A percentile compares a stretch with the other conserved stretches of the same genome.
Conservation (phyloP, 2,113 vertebrate species). For the Cyanoliseus patagonus region DNA sequence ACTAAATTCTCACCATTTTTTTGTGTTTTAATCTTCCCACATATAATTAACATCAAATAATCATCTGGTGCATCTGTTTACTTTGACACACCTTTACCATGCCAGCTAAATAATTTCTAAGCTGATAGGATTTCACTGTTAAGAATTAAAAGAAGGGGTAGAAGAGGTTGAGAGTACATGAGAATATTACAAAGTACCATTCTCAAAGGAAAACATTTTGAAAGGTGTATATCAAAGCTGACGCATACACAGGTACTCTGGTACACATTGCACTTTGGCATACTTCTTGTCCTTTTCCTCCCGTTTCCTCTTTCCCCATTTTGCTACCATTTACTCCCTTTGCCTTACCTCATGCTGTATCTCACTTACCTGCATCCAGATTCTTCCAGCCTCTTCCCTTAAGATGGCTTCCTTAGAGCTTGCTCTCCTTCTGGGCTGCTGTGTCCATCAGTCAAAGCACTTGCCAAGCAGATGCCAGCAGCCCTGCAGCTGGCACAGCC, state of each 20-base stretch:
- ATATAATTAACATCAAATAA: background rate
- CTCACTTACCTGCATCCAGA: background rate
- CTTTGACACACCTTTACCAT: background rate
- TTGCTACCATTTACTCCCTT: background rate
- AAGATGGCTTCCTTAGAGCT: background rate
- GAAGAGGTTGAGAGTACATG: background rate
- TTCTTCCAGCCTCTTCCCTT: background rate
- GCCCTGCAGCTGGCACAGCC: background rate
- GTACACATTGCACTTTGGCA: background rate
- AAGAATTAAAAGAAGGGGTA: background rate
- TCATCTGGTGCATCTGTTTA: background rate
- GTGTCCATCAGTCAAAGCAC: background rate
- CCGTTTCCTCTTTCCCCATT: background rate
- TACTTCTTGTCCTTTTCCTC: background rate
- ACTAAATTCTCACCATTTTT: background rate
- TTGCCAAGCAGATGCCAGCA: background rate
- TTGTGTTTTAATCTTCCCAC: background rate
- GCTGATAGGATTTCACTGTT: background rate
- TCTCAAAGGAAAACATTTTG: background rate
- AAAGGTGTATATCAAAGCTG: background rate
- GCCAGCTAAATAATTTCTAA: background rate
- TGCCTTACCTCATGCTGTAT: background rate
- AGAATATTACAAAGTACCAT: background rate
- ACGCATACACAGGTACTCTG: background rate
- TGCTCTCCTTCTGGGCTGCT: background rate